Base-by-base conservation (phyloP, 2,113 vertebrate species). In the Tragelaphus buxtoni region DNA sequence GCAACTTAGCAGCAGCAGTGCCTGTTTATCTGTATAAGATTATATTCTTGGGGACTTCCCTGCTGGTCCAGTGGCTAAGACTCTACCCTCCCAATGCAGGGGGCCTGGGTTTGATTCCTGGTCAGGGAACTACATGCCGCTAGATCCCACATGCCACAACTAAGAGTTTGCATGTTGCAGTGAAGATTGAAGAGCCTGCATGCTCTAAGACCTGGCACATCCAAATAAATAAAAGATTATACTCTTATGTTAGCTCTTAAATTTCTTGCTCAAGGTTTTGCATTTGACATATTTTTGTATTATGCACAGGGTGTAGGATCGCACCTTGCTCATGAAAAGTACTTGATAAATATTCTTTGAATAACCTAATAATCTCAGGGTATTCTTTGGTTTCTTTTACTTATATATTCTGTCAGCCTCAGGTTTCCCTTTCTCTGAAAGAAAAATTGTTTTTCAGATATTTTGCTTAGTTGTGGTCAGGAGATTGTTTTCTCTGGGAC, bases 401-500 rank as follows among this genome's bases (percentile, higher is more conserved):
- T 80, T 80, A 72, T 81, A 51, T 42, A 58, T 18, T 35, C 3
- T 72, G 60, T 60, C 74, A 87, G 74, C 42, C 10, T 87, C n/a
- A 87, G 11, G 28, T 61, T 69, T 60, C 53, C 74, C 53, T 30
- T 91, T 74, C 32, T 30, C 81, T 80, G 74, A 53, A 87, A 88
- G n/a, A 69, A 32, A 88, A 87, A 42, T 81, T 39, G 53, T 61
- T 80, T 80, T 13, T 72, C 42, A 88, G 60, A 4, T 55, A 42
- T 81, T n/a, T 60, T 53, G 60, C 5, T 0, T 60, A 80, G 28
- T 72, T 60, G 26, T 72, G 26, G 42, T 60, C 32, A 65, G 65
- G 80, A 91, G 60, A 80, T 92, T 92, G 9, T 91, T 95, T 87
- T 72, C n/a, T 87, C n/a, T 60, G 89, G 51, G n/a, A 60, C 20